Conservation (phyloP, 2,888 invertebrate genomes). For the Dynastes hyllus region DNA sequence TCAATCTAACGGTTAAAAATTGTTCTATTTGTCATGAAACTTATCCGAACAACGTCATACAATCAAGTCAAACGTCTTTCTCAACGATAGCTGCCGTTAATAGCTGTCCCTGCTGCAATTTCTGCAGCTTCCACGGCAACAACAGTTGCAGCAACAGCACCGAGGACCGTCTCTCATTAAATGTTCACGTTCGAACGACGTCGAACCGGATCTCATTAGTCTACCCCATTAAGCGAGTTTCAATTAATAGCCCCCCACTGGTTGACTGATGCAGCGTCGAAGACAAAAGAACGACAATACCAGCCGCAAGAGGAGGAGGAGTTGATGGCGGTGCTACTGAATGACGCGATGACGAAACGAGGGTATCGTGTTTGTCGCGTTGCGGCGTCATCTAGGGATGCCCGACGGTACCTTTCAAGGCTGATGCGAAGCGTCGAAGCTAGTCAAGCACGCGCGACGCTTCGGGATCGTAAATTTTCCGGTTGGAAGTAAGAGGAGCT, state of each 20-base stretch:
- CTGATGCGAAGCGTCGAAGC: slow-evolving; percentile 1
- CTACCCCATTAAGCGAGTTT: slow-evolving; percentile 63
- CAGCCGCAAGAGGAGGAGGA: neutral
- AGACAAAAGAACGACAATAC: no score
- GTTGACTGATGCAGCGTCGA: no score
- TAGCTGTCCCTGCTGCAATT: neutral
- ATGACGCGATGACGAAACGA: neutral
- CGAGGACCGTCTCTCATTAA: slow-evolving; percentile 62
- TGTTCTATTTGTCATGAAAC: no score
- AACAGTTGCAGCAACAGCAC: neutral
- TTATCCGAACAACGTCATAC: neutral
- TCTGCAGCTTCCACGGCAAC: neutral
- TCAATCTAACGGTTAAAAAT: no score
- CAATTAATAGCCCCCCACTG: slow-evolving; percentile 60
- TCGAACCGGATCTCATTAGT: slow-evolving; percentile 65
- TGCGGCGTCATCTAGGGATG: neutral
- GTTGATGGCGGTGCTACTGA: neutral
- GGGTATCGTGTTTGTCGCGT: neutral
- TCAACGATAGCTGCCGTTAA: neutral
- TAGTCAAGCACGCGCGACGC: slow-evolving; percentile 13
- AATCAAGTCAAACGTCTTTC: neutral
- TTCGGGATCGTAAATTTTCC: slow-evolving; percentile 19
- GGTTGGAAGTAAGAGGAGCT: no score
- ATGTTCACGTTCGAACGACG: slow-evolving; percentile 67
- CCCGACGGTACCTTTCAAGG: slow-evolving; percentile 6